A percentile compares a stretch with the other conserved stretches of the same genome.
Conservation (phyloP, 2,113 vertebrate species). For the Uria lomvia region DNA sequence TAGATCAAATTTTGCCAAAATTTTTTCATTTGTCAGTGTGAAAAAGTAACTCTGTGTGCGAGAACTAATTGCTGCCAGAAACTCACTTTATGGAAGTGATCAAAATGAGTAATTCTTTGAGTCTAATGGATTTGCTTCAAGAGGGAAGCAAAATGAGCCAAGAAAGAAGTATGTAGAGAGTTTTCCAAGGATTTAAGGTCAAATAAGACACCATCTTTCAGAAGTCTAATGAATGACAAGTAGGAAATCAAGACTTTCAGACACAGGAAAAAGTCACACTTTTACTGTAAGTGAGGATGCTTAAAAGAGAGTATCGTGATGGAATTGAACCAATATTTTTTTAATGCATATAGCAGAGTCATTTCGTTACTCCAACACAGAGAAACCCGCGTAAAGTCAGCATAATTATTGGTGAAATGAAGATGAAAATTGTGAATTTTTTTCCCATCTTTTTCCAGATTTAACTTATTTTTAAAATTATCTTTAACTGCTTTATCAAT, state of each 20-base stretch:
- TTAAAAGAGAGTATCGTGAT: neutral
- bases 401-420: neutral
- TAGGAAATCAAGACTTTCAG: neutral
- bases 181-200: slow-evolving; percentile 40
- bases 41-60: neutral
- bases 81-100: slow-evolving; percentile 15
- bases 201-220: slow-evolving; percentile 11
- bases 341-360: neutral
- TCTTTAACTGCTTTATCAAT: neutral
- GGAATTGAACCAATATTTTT: neutral
- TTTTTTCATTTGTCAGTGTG: slow-evolving; percentile 10
- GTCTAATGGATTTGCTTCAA: slow-evolving; percentile 21
- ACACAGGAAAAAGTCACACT: neutral
- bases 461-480: neutral
- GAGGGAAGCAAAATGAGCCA: slow-evolving; percentile 8
- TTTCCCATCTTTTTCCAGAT: neutral
- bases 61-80: slow-evolving; percentile 44
- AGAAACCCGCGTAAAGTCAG: neutral
- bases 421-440: neutral
- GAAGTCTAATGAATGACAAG: neutral
- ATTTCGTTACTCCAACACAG: neutral
- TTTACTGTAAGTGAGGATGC: neutral
- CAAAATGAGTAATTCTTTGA: slow-evolving; percentile 40
- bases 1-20: neutral
- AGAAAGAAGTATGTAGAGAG: neutral